phyloP scores from a whole-genome alignment of 2,113 vertebrate genomes.

The Protobothrops mucrosquamatus region DNA sequence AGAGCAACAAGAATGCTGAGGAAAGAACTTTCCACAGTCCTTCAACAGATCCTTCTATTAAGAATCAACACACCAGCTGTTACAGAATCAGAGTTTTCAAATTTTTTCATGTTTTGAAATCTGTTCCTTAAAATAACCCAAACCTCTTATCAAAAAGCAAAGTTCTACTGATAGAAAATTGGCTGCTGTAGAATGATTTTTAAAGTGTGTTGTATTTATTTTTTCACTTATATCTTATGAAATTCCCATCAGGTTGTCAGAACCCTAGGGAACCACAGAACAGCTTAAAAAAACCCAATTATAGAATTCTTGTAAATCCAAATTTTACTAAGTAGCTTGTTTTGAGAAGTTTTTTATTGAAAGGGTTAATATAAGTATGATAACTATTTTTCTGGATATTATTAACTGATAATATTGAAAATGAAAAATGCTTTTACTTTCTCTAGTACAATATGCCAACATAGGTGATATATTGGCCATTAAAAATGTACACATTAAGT shows the following conservation, averaged over 20 bases:
- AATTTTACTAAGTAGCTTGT: neutral
- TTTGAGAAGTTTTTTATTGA: neutral
- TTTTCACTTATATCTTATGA: neutral
- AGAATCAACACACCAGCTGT: neutral
- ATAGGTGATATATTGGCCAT: neutral
- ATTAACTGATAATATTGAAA: neutral
- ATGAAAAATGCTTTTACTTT: neutral
- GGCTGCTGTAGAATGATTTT: neutral
- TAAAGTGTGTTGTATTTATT: neutral
- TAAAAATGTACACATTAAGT: neutral
- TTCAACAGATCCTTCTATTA: neutral
- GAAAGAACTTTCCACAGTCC: neutral
- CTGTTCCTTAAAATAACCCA: neutral
- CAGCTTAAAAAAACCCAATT: neutral
- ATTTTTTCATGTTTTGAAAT: neutral
- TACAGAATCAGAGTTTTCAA: neutral
- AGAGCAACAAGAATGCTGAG: neutral
- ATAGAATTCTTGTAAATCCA: neutral
- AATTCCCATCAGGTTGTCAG: neutral
- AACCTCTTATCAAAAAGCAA: neutral
- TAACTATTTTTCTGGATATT: neutral
- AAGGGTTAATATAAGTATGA: neutral
- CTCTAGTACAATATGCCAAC: neutral
- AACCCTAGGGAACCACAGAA: neutral
- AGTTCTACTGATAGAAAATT: neutral